Evolutionary conservation across 2,113 vertebrate species (phyloP).

Genomic region (Platichthys stellatus): DNA sequence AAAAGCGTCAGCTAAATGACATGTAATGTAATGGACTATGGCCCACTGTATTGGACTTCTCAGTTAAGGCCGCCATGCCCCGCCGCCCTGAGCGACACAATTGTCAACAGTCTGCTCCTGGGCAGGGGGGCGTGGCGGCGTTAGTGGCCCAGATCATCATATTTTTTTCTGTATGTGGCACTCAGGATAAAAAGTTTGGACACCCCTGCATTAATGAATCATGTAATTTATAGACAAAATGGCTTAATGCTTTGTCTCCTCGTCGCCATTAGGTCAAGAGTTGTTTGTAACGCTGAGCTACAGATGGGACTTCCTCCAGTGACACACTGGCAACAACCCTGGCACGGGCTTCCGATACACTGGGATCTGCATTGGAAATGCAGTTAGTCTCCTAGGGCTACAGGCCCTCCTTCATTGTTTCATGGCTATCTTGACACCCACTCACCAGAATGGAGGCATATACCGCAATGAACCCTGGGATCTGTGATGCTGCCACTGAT

Average conservation of each 20-base stretch:
- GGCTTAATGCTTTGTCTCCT: slow-evolving; percentile 7
- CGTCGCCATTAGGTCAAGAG: slow-evolving; percentile 47
- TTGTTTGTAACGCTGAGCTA: slow-evolving; percentile 35
- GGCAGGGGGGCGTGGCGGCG: too few relatives aligned
- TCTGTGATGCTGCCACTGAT: slow-evolving; percentile 81
- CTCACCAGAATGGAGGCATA: slow-evolving; percentile 76
- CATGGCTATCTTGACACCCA: slow-evolving; percentile 82
- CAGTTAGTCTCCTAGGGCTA: slow-evolving; percentile 68
- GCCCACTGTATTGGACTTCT: too few relatives aligned
- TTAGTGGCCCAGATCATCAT: too few relatives aligned
- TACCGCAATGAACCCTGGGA: slow-evolving; percentile 74
- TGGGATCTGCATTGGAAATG: slow-evolving; percentile 74
- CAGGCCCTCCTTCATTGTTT: slow-evolving; percentile 76
- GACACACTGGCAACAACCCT: slow-evolving; percentile 36
- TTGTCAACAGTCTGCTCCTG: too few relatives aligned
- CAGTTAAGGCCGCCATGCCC: too few relatives aligned
- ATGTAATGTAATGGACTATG: too few relatives aligned
- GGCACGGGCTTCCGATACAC: slow-evolving; percentile 54
- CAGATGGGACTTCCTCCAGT: slow-evolving; percentile 52
- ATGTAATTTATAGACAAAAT: slow-evolving; percentile 7
- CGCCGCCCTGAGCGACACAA: too few relatives aligned
- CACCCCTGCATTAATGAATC: background rate
- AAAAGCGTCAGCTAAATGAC: too few relatives aligned
- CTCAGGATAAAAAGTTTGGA: too few relatives aligned
- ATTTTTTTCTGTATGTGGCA: too few relatives aligned